Percentiles rank a stretch among this genome's conserved stretches.
phyloP scores from a whole-genome alignment of 2,113 vertebrate species.

The Colaptes auratus region DNA sequence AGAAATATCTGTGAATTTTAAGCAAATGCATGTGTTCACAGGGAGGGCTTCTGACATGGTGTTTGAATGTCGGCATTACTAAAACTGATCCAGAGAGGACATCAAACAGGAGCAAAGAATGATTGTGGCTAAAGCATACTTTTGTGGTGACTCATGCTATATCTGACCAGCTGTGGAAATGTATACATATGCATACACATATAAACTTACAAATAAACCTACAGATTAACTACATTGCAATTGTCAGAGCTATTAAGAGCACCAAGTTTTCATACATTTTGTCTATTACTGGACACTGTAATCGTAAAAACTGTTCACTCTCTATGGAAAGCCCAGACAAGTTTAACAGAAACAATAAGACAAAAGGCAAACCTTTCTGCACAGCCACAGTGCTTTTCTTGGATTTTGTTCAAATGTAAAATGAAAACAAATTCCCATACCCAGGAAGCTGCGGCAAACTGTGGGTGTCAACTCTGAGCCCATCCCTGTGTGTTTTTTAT shows the following conservation, averaged over 20 bases:
- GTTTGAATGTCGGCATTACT: not conserved
- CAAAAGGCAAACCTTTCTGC: constrained; percentile 26
- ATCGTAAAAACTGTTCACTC: not conserved
- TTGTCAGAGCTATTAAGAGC: not conserved
- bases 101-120: not conserved
- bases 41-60: not conserved
- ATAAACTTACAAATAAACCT: not conserved
- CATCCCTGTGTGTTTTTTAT: not conserved
- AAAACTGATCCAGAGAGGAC: not conserved
- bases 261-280: not conserved
- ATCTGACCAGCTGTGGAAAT: not conserved
- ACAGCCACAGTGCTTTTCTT: not conserved
- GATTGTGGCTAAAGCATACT: not conserved
- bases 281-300: not conserved
- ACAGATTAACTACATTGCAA: not conserved
- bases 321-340: not conserved
- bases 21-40: not conserved
- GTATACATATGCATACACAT: not conserved
- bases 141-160: fast-evolving
- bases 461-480: not conserved
- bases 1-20: not conserved
- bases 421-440: constrained; percentile 13
- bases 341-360: not conserved
- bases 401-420: constrained; percentile 7
- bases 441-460: not conserved